These are phyloP conservation scores for Perca flavescens DNA, from an alignment of 2,113 vertebrate species.

Conservation along the genomic window DNA sequence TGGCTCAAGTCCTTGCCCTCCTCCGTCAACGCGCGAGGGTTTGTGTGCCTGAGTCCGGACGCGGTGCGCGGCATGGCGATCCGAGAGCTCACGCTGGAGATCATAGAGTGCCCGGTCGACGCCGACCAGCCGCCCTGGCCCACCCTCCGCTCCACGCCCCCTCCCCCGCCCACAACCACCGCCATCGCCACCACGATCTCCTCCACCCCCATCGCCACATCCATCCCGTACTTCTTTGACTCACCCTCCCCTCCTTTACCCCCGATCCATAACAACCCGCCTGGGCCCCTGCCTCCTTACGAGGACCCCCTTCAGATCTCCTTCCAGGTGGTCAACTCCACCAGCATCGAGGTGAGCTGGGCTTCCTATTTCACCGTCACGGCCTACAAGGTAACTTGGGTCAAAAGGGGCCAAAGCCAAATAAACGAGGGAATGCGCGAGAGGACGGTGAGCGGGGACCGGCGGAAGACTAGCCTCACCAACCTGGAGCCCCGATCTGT, in stretches of 20 bases:
- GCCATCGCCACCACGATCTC: slow-evolving; percentile 62
- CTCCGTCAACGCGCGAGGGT: slow-evolving; percentile 93
- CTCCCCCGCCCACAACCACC: slow-evolving; percentile 73
- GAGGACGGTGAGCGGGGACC: slow-evolving; percentile 91
- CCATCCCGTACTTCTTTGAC: slow-evolving; percentile 68
- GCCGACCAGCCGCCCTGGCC: slow-evolving; percentile 78
- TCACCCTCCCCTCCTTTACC: slow-evolving; percentile 76
- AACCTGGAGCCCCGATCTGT: slow-evolving; percentile 92
- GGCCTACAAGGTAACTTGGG: slow-evolving; percentile 97
- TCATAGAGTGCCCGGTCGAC: slow-evolving; percentile 90
- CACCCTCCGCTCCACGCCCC: slow-evolving; percentile 82
- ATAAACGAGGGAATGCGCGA: slow-evolving; percentile 93
- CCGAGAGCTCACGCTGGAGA: slow-evolving; percentile 94
- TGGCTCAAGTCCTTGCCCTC: slow-evolving; percentile 94
- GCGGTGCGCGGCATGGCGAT: slow-evolving; percentile 96
- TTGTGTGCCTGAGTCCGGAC: slow-evolving; percentile 95
- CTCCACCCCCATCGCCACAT: slow-evolving; percentile 69
- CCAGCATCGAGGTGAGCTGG: slow-evolving; percentile 94
- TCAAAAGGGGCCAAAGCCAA: slow-evolving; percentile 94
- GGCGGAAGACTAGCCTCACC: slow-evolving; percentile 87
- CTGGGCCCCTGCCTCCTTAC: slow-evolving; percentile 85
- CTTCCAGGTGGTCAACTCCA: slow-evolving; percentile 92
- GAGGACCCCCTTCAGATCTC: slow-evolving; percentile 91
- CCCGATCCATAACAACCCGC: slow-evolving; percentile 83
- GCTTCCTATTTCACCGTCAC: slow-evolving; percentile 91